phyloP scores from a whole-genome alignment of 2,888 invertebrate genomes.

The Andrena flavipes region DNA sequence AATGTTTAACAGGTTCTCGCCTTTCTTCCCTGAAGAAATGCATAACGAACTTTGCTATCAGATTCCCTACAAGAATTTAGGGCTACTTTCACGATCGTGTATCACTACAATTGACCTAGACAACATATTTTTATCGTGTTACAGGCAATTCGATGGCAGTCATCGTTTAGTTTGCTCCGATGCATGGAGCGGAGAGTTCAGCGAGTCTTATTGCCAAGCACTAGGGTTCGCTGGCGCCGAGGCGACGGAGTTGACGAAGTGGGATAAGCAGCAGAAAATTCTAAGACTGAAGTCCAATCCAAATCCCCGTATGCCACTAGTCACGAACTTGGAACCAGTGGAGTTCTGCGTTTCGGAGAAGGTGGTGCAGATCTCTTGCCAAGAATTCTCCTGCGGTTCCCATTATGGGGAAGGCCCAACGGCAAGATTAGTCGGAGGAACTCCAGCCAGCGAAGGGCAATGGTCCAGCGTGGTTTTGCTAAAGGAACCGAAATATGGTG shows the following conservation, averaged over 20 bases:
- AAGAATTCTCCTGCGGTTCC: constrained; percentile 85
- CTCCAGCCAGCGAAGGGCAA: constrained; percentile 85
- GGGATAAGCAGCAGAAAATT: constrained; percentile 85
- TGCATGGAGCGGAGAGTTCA: constrained; percentile 86
- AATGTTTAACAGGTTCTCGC: too few species aligned
- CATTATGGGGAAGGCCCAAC: constrained; percentile 80
- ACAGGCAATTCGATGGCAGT: constrained; percentile 76
- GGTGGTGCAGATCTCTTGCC: constrained; percentile 86
- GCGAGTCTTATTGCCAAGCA: constrained; percentile 86
- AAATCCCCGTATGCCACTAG: constrained; percentile 77
- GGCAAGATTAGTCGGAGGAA: constrained; percentile 86
- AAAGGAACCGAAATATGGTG: constrained; percentile 79
- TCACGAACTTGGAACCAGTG: constrained; percentile 84
- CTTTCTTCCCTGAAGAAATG: too few species aligned
- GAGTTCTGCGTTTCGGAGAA: constrained; percentile 84
- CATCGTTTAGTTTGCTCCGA: constrained; percentile 86
- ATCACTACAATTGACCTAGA: too few species aligned
- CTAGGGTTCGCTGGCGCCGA: constrained; percentile 86
- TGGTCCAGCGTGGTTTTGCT: constrained; percentile 87
- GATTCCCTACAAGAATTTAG: too few species aligned
- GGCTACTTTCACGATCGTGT: too few species aligned
- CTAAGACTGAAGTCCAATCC: constrained; percentile 79
- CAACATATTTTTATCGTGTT: constrained; percentile 10
- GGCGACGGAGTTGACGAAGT: constrained; percentile 84
- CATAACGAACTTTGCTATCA: too few species aligned